Base-by-base conservation (phyloP, 1,140 invertebrate species). In the Hypsibius dujardini region DNA sequence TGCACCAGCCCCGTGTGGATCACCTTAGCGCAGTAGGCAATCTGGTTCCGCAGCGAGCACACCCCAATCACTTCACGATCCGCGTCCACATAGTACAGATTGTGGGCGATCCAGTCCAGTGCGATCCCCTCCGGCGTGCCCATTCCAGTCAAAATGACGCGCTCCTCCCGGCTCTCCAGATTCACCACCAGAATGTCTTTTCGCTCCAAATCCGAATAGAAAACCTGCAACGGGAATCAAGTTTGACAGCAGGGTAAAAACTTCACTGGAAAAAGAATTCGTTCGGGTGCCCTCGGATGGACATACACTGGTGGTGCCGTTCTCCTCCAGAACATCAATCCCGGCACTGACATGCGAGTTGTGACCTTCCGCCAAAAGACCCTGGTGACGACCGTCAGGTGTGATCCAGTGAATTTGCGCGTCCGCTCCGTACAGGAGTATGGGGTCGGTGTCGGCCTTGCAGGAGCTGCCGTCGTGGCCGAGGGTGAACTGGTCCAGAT, bases 141-240 rank as follows among this genome's bases (percentile, higher is more conserved):
- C 7, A 67, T 42, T 3, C 45, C 45, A 3, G 12, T 42, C 7
- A 67, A 42, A 42, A 67, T 42, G 45, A 67, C 62, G 3, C 62
- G 50, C n/a, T 56, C 50, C 7, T 56, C 7, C 7, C 7, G 7
- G n/a, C 7, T 7, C 42, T 14, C 42, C 7, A 14, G 42, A 3
- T 42, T 7, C 7, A 67, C 42, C 50, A 56, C n/a, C 7, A n/a
- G n/a, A 3, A 67, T 7, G 62, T 42, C 12, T 14, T 67, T 7
- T 42, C 62, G 7, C 3, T 67, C 62, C 3, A 3, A 12, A 67
- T 67, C 62, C 7, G 7, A 14, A 42, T 67, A 67, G 42, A 67
- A 67, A 42, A 67, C 45, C 62, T 67, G 62, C 7, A 67, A 67
- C n/a, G n/a, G n/a, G n/a, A n/a, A n/a, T n/a, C n/a, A n/a, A n/a